phyloP scores from a whole-genome alignment of 30 jellyfish, hydroid and myxozoan species.

The Sanderia malayensis region DNA sequence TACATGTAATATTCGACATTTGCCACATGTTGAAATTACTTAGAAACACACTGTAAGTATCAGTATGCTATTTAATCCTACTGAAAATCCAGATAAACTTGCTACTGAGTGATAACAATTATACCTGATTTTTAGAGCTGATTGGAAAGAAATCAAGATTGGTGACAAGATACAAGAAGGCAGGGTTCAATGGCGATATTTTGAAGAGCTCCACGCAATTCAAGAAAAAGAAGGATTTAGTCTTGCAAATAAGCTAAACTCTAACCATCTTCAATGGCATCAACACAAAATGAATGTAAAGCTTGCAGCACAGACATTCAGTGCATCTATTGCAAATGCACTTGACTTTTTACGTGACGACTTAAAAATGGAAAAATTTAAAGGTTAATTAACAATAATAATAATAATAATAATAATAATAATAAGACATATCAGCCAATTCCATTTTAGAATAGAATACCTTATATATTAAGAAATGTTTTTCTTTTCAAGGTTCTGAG shows the following conservation, averaged over 20 bases:
- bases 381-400: too few species aligned
- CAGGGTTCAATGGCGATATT: background rate
- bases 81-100: background rate
- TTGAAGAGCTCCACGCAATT: background rate
- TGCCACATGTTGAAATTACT: background rate
- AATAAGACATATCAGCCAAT: too few species aligned
- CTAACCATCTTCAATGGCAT: background rate
- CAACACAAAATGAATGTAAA: background rate
- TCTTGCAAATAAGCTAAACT: background rate
- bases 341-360: background rate
- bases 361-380: too few species aligned
- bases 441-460: too few species aligned
- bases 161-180: background rate
- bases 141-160: background rate
- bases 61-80: background rate
- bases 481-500: too few species aligned
- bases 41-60: background rate
- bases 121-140: background rate
- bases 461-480: too few species aligned
- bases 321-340: background rate
- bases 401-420: too few species aligned
- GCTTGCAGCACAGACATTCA: background rate
- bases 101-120: background rate
- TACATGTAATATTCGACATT: background rate
- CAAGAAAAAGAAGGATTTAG: background rate